Base-by-base conservation (phyloP, 2,797 vertebrate genomes). In the Pseudochromis fuscus region DNA sequence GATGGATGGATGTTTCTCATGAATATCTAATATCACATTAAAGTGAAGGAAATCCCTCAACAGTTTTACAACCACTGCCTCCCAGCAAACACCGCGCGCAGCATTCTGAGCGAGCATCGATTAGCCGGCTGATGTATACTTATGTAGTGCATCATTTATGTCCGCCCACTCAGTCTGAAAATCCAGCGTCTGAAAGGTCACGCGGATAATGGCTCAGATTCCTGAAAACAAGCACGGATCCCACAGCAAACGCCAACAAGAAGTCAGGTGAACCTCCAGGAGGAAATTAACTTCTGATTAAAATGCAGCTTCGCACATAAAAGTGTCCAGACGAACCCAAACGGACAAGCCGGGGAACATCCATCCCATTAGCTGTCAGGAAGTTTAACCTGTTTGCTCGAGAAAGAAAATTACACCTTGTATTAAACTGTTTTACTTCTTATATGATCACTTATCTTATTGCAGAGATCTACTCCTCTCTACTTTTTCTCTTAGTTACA, bases 121-220 rank as follows among this genome's bases (percentile, higher is more conserved):
- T 77, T 18, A 72, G 66, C 56, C 12, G 30, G 42, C 75, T 25
- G 52, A 59, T 51, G 57, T 69, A 48, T 70, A 72, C 63, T 76
- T 51, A 49, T 21, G 65, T 55, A 31, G 78, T 68, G 78, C 77
- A 79, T 85, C 74, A 71, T 40, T 87, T 68, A 80, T 57, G 55
- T 71, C 58, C 16, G 13, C 70, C 53, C 7, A 45, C 65, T 67
- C 52, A 11, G 40, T 62, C 58, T 65, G 30, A 18, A 56, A 44
- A 51, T 0, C 52, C 53, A 23, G 61, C 77, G 31, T 57, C 28
- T 53, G 2, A 75, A 81, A 84, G 75, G 79, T 91, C 85, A 85
- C 46, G 27, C 5, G 5, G 45, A 68, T 73, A 80, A 78, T 35
- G 51, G 60, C 50, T 50, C 11, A 11, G 30, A 60, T 42, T 62